Base-by-base conservation (phyloP, 2,113 vertebrate genomes). In the Euleptes europaea region DNA sequence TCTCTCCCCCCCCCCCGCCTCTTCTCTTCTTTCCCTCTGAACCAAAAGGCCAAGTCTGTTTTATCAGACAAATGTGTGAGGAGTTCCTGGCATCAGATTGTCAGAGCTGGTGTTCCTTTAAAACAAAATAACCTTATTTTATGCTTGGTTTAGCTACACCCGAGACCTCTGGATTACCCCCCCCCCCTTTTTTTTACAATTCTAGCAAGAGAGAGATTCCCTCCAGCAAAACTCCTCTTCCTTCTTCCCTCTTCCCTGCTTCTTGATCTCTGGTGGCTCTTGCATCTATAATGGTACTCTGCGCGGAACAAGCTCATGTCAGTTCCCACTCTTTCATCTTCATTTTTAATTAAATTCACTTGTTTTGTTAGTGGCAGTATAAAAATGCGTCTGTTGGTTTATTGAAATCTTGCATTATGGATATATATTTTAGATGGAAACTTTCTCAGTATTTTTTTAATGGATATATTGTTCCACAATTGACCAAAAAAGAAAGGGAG, bases 271-370 rank as follows among this genome's bases (percentile, higher is more conserved):
- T 86, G 38, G 51, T 92, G 88, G 70, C 54, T 84, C 85, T 76
- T 91, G 78, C 93, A 90, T 91, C 78, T 88, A 49, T 89, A 92
- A 82, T 15, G 28, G 63, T 40, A 81, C 42, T 89, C 31, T 82
- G 33, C 67, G 89, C 86, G 82, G 94, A 93, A 89, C 3, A 90
- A 89, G 35, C 60, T 78, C 5, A 83, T 91, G 86, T 90, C 94
- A 90, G 83, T 88, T 90, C 87, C 82, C 51, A 75, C 44, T 73
- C 86, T 92, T 94, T 93, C 69, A 91, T 93, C 87, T 93, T 84
- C 40, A 83, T 84, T 83, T 91, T 88, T 82, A 88, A 88, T 91
- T 93, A 93, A 89, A 91, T 95, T 91, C 84, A 77, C 84, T 93
- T 76, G 63, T 84, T 90, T 85, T 86, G 35, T 91, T 90, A 80